phyloP scores from a whole-genome alignment of 2,797 vertebrate species.

The Danionella dracula region DNA sequence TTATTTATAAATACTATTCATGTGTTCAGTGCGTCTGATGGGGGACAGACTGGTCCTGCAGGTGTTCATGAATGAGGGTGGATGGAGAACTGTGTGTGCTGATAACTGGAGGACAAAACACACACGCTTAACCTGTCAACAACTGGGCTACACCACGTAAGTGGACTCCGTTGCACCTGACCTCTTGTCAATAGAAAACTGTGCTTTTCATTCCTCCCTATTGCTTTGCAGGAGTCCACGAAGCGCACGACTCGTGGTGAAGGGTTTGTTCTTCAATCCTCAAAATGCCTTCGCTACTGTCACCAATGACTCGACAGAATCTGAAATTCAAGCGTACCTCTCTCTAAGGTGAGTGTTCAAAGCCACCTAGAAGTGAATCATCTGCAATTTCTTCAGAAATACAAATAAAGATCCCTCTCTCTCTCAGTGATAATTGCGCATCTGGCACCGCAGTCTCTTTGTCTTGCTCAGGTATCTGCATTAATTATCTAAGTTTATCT shows the following conservation, averaged over 20 bases:
- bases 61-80: constrained; percentile 45
- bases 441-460: constrained; percentile 38
- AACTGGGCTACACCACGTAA: constrained; percentile 74
- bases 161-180: neutral
- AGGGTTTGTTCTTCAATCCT: constrained; percentile 15
- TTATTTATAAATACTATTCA: neutral
- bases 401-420: too few species aligned
- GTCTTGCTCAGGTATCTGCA: constrained; percentile 50
- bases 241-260: constrained; percentile 13
- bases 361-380: too few species aligned
- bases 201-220: too few species aligned
- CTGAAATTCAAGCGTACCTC: constrained; percentile 15
- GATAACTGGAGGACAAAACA: constrained; percentile 60
- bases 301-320: neutral
- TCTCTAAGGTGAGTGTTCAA: constrained; percentile 17
- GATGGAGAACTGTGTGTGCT: constrained; percentile 66
- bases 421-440: constrained; percentile 31
- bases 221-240: constrained; percentile 39
- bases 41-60: constrained; percentile 67
- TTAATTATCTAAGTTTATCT: too few species aligned
- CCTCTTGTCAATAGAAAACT: too few species aligned
- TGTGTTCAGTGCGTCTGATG: constrained; percentile 65
- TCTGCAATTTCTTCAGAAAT: too few species aligned
- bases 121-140: constrained; percentile 61
- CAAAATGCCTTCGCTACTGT: constrained; percentile 10